These are phyloP conservation scores for Epinotia ramella DNA, from an alignment of 2,888 invertebrate genomes.

Conservation along the genomic window DNA sequence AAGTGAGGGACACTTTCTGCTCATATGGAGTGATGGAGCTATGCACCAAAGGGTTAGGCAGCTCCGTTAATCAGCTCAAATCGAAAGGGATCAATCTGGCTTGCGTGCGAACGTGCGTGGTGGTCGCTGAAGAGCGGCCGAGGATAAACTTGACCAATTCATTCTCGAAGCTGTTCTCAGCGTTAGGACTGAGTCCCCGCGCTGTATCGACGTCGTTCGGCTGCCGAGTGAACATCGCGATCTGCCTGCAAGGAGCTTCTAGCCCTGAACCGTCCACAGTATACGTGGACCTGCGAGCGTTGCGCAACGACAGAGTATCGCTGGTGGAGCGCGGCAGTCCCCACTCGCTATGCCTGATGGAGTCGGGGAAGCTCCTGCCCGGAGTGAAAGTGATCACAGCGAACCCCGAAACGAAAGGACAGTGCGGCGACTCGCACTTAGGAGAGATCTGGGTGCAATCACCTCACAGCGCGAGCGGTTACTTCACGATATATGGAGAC, in stretches of 20 bases:
- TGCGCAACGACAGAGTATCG: conserved; percentile 98
- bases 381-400: conserved; percentile 99
- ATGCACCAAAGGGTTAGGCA: conserved; percentile 98
- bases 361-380: conserved; percentile 98
- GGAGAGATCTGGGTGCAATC: conserved; percentile 98
- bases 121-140: conserved; percentile 99
- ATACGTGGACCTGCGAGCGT: conserved; percentile 98
- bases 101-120: conserved; percentile 98
- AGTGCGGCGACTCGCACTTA: conserved; percentile 99
- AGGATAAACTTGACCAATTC: conserved; percentile 97
- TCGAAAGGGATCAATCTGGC: conserved; percentile 95
- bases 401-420: conserved; percentile 99
- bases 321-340: conserved; percentile 99
- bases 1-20: conserved; percentile 99
- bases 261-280: conserved; percentile 98
- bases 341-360: conserved; percentile 98
- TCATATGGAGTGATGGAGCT: conserved; percentile 99
- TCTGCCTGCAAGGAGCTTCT: conserved; percentile 96
- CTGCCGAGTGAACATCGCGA: conserved; percentile 98
- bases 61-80: conserved; percentile 96
- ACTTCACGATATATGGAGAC: conserved; percentile 99
- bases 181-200: conserved; percentile 96
- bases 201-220: conserved; percentile 99
- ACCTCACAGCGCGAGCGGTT: conserved; percentile 98
- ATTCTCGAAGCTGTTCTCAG: conserved; percentile 98